Percentiles rank a stretch among this genome's conserved stretches.
Evolutionary conservation across 2,888 invertebrate genomes (phyloP).

Genomic region (Alviniconcha strummeri): DNA sequence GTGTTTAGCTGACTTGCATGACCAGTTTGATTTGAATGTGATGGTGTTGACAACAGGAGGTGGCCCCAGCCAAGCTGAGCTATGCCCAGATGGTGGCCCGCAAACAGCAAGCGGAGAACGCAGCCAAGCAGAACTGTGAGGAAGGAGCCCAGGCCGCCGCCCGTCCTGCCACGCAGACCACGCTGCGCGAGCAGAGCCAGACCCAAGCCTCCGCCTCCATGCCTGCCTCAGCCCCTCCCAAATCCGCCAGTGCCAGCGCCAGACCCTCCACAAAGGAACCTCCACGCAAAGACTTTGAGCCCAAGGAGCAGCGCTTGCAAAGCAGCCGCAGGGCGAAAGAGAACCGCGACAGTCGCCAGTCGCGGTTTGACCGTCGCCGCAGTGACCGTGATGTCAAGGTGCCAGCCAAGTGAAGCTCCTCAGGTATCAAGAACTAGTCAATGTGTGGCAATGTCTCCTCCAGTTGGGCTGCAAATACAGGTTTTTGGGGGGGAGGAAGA

Average conservation of each 20-base stretch:
- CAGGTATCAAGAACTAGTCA: slow-evolving; percentile 25
- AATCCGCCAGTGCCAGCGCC: slow-evolving; percentile 32
- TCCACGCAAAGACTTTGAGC: slow-evolving; percentile 49
- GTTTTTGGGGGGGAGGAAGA: background rate
- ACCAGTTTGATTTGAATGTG: too few species aligned
- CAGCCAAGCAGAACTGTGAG: slow-evolving; percentile 39
- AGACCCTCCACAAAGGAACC: slow-evolving; percentile 40
- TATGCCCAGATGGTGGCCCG: slow-evolving; percentile 67
- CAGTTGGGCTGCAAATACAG: slow-evolving; percentile 17
- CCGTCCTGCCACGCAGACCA: slow-evolving; percentile 43
- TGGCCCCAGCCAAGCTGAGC: slow-evolving; percentile 54
- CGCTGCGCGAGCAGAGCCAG: slow-evolving; percentile 55
- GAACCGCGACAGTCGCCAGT: slow-evolving; percentile 78
- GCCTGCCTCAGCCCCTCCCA: slow-evolving; percentile 42
- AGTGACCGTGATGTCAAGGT: slow-evolving; percentile 44
- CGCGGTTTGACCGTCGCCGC: slow-evolving; percentile 44
- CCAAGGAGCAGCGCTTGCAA: slow-evolving; percentile 75
- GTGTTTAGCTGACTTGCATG: too few species aligned
- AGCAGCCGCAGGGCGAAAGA: slow-evolving; percentile 95
- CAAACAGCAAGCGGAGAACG: slow-evolving; percentile 45
- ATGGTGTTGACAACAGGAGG: slow-evolving; percentile 6
- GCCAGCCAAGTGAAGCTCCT: slow-evolving; percentile 32
- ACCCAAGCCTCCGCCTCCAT: slow-evolving; percentile 49
- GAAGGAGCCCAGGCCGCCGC: slow-evolving; percentile 31
- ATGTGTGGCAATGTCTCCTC: slow-evolving; percentile 20